A percentile compares a stretch with the other conserved stretches of the same genome.
Evolutionary conservation across 2,113 vertebrate genomes (phyloP).

Genomic region (Neodon shergylaensis): DNA sequence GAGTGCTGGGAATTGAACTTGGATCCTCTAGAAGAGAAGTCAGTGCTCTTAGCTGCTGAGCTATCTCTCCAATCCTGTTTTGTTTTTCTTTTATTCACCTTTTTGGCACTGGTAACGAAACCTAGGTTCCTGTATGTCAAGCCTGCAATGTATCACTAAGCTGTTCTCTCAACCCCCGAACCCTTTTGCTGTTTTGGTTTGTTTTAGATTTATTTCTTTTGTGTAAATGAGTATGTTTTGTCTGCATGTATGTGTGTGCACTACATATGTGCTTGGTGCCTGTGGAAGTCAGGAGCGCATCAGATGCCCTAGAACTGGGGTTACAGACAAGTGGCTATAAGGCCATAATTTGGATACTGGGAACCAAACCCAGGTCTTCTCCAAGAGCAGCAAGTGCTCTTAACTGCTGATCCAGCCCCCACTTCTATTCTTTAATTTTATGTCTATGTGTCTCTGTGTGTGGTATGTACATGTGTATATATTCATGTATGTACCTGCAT

Average conservation of each 20-base stretch:
- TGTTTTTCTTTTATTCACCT: slow-evolving; percentile 21
- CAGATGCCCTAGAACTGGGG: neutral
- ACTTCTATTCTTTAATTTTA: neutral
- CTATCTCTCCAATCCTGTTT: neutral
- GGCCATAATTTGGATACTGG: neutral
- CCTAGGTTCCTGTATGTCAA: neutral
- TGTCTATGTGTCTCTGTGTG: neutral
- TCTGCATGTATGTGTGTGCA: neutral
- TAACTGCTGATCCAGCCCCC: neutral
- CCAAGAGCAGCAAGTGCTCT: neutral
- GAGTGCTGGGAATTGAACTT: neutral
- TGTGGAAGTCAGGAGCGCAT: neutral
- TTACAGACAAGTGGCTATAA: neutral
- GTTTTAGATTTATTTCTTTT: neutral
- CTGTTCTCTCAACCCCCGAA: neutral
- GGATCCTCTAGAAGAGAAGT: neutral
- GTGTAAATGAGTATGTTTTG: neutral
- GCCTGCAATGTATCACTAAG: neutral
- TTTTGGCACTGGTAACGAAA: neutral
- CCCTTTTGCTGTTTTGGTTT: neutral
- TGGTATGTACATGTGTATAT: neutral
- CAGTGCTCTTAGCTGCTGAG: neutral
- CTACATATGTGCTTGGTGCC: neutral
- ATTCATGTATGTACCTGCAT: neutral
- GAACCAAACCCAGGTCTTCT: neutral